phyloP scores from a whole-genome alignment of 2,113 vertebrate genomes.

The Rhea americana region DNA sequence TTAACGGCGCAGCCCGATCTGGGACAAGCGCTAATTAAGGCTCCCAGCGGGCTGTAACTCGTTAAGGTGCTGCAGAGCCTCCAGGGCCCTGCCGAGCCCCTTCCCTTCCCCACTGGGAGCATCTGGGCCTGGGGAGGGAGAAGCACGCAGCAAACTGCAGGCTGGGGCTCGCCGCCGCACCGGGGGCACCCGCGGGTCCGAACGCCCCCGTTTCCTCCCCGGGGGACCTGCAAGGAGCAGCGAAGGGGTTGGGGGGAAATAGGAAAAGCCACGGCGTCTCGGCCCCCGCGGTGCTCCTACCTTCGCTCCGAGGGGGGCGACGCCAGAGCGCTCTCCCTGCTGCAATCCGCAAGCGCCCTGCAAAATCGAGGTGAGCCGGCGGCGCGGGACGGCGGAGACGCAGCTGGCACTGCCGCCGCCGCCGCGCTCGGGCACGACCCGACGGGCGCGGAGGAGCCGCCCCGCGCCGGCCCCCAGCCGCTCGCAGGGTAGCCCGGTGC shows the following conservation, averaged over 20 bases:
- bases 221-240: not conserved
- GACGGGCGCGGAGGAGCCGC: not conserved
- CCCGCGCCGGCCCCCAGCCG: no score
- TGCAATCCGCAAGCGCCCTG: not conserved
- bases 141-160: not conserved
- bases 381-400: accelerated
- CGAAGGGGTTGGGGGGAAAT: accelerated
- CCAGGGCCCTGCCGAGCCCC: not conserved
- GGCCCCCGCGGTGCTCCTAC: not conserved
- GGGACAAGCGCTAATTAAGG: not conserved
- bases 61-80: no score
- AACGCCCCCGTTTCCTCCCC: not conserved
- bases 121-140: not conserved
- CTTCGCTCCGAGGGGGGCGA: not conserved
- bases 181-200: accelerated
- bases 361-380: accelerated
- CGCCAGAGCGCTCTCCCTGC: not conserved
- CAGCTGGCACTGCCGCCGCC: not conserved
- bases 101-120: not conserved
- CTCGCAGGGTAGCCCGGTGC: not conserved
- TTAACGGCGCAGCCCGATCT: accelerated
- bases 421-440: not conserved
- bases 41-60: accelerated
- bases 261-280: no score
- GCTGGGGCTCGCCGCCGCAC: no score